A percentile compares a stretch with the other conserved stretches of the same genome.
Evolutionary conservation across 2,797 vertebrate species (phyloP).

Genomic region (Sebastes taczanowskii): DNA sequence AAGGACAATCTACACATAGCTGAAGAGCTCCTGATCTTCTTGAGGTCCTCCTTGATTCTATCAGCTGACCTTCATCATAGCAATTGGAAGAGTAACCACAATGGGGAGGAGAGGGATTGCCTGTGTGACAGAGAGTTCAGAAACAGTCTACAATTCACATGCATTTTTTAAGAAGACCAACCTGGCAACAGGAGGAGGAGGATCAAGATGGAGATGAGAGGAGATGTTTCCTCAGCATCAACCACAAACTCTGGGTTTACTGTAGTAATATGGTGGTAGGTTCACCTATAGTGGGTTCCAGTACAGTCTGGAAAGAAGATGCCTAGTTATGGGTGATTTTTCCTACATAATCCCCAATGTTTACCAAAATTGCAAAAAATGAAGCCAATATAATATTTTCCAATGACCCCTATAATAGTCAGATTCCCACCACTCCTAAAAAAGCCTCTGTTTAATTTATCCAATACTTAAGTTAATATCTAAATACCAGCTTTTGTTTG

Average conservation of each 20-base stretch:
- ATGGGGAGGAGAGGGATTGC: background rate
- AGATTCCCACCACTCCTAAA: background rate
- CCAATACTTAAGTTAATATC: no score
- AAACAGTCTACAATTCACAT: background rate
- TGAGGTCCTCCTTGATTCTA: background rate
- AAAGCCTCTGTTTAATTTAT: background rate
- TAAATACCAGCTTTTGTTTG: no score
- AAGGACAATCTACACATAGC: background rate
- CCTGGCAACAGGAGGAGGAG: background rate
- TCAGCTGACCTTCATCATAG: background rate
- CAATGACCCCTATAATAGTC: no score
- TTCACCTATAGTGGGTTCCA: background rate
- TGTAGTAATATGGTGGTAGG: background rate
- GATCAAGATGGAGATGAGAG: background rate
- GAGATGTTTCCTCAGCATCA: background rate
- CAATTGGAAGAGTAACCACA: background rate
- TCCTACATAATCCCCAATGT: background rate
- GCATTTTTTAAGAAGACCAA: background rate
- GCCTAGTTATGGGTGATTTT: background rate
- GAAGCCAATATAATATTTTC: background rate
- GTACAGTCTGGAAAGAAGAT: background rate
- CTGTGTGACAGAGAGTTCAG: background rate
- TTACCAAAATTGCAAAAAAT: background rate
- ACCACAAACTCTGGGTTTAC: background rate
- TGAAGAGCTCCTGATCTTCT: background rate